These are phyloP conservation scores for Pitta sordida DNA, from an alignment of 2,113 vertebrate genomes.

Conservation along the genomic window DNA sequence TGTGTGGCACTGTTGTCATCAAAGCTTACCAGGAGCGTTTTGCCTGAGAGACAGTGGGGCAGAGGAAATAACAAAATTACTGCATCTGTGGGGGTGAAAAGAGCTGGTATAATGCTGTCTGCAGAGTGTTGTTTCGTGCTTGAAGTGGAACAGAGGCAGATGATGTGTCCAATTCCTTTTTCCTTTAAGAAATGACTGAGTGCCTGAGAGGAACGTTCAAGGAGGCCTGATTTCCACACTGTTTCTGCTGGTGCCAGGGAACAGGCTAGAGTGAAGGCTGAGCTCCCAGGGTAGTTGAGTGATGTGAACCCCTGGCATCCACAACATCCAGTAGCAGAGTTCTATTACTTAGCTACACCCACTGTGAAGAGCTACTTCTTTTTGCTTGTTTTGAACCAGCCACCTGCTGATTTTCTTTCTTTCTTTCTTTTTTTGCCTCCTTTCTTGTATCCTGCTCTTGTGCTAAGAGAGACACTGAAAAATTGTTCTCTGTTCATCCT, in stretches of 20 bases:
- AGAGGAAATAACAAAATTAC: background rate
- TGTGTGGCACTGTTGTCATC: background rate
- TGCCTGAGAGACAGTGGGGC: background rate
- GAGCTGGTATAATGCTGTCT: background rate
- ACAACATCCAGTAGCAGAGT: background rate
- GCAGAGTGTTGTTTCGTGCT: background rate
- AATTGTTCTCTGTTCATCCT: background rate
- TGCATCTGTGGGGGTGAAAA: background rate
- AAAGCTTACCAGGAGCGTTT: background rate
- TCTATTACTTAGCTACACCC: background rate
- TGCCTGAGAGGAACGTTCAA: background rate
- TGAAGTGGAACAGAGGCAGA: background rate
- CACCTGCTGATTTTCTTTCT: background rate
- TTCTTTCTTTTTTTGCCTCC: background rate
- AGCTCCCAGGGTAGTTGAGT: background rate
- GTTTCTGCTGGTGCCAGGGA: background rate
- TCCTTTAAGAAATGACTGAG: background rate
- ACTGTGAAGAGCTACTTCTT: background rate
- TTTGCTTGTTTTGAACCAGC: background rate
- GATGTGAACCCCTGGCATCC: background rate
- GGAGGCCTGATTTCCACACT: background rate
- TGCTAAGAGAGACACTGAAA: background rate
- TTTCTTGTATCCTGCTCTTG: background rate
- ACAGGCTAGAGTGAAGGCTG: background rate
- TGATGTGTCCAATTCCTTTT: background rate